phyloP scores from a whole-genome alignment of 2,888 invertebrate species.

The Xestia ashworthii region DNA sequence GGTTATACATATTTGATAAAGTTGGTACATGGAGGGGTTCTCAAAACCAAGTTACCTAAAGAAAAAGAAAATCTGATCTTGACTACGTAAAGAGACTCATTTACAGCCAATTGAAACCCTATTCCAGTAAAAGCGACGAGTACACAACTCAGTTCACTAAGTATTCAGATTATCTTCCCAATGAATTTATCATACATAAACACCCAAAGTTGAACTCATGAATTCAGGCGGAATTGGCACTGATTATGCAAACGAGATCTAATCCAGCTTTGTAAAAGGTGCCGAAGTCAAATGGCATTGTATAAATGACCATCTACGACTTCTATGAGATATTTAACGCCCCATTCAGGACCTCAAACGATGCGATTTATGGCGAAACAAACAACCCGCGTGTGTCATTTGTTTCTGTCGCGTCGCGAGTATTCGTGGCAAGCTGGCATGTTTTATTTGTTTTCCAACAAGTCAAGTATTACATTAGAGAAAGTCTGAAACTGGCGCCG shows the following conservation, averaged over 20 bases:
- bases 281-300: constrained; percentile 80
- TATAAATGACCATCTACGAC: constrained; percentile 73
- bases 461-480: background rate
- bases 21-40: background rate
- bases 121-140: constrained; percentile 44
- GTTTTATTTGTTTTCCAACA: background rate
- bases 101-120: constrained; percentile 23
- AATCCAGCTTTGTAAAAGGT: constrained; percentile 79
- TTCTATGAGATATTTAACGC: constrained; percentile 71
- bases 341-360: background rate
- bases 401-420: background rate
- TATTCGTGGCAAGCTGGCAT: no score
- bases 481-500: no score
- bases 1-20: background rate
- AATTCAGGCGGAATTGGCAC: constrained; percentile 67
- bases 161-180: constrained; percentile 56
- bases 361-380: background rate
- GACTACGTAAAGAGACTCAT: constrained; percentile 18
- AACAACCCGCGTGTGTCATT: background rate
- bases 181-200: constrained; percentile 48
- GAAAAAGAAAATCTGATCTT: background rate
- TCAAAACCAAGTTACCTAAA: background rate
- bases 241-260: constrained; percentile 84
- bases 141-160: constrained; percentile 48
- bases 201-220: constrained; percentile 69